A percentile compares a stretch with the other conserved stretches of the same genome.
Evolutionary conservation across 37 sponge, comb jelly and placozoan genomes (phyloP).

Genomic region (Petrosia ficiformis): DNA sequence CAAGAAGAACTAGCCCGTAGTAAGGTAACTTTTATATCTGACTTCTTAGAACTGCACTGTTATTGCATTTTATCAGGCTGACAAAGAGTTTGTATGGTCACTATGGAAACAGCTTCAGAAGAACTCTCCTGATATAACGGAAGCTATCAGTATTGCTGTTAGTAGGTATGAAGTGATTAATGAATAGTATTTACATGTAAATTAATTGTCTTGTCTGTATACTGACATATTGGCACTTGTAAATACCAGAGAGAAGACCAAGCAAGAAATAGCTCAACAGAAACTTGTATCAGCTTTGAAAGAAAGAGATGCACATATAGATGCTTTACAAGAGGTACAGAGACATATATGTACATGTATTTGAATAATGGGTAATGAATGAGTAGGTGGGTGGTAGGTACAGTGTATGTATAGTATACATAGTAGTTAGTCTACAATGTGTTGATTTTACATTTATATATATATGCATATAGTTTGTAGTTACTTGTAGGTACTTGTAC

Average conservation of each 20-base stretch:
- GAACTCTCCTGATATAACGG: slow-evolving; percentile 60
- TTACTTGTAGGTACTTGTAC: too few relatives aligned
- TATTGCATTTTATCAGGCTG: slow-evolving; percentile 46
- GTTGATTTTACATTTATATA: too few relatives aligned
- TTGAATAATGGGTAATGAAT: too few relatives aligned
- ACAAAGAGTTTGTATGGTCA: slow-evolving; percentile 85
- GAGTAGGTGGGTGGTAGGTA: too few relatives aligned
- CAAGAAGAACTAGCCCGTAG: slow-evolving; percentile 36
- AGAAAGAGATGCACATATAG: slow-evolving; percentile 20
- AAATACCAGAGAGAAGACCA: slow-evolving; percentile 54
- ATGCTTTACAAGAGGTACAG: slow-evolving; percentile 31
- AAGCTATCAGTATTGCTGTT: slow-evolving; percentile 54
- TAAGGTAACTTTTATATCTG: slow-evolving; percentile 30
- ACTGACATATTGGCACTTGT: neutral
- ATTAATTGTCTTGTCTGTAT: neutral
- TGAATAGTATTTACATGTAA: neutral
- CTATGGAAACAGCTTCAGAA: slow-evolving; percentile 79
- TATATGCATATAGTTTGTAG: too few relatives aligned
- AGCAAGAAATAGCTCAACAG: slow-evolving; percentile 10
- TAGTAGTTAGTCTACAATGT: too few relatives aligned
- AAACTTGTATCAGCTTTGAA: neutral
- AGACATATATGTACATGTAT: too few relatives aligned
- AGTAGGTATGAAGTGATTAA: slow-evolving; percentile 25
- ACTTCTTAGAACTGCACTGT: neutral
- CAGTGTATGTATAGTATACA: too few relatives aligned